phyloP scores from a whole-genome alignment of 2,888 invertebrate genomes.

The Erebia ligea region DNA sequence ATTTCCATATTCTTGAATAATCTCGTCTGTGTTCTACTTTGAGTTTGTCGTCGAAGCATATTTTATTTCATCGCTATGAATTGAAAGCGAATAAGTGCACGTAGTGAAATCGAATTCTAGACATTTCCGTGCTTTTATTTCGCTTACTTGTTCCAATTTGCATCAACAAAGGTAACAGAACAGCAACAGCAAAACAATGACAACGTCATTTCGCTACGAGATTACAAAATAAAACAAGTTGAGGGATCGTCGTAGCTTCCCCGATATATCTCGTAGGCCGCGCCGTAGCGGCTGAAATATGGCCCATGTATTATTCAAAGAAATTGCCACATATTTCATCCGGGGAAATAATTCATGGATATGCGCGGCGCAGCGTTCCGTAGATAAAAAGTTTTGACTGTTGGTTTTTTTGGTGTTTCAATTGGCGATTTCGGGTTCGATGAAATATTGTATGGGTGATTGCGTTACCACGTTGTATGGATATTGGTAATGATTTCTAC shows the following conservation, averaged over 20 bases:
- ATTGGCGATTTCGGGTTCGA: constrained; percentile 21
- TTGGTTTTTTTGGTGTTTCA: constrained; percentile 23
- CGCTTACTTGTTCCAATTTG: not conserved
- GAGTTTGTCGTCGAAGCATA: too few relatives aligned
- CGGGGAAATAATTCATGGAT: constrained; percentile 79
- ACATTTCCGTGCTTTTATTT: not conserved
- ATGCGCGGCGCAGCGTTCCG: constrained; percentile 54
- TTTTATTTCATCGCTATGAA: not conserved
- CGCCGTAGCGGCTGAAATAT: constrained; percentile 75
- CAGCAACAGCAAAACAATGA: constrained; percentile 26
- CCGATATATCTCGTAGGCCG: constrained; percentile 53
- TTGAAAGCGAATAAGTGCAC: too few relatives aligned
- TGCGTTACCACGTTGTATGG: not conserved
- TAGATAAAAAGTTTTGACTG: constrained; percentile 25
- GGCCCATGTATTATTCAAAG: constrained; percentile 85
- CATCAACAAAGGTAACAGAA: constrained; percentile 5
- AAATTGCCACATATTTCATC: constrained; percentile 85
- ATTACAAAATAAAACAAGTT: constrained; percentile 53
- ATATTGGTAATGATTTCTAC: not conserved
- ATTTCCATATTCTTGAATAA: too few relatives aligned
- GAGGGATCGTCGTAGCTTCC: constrained; percentile 57
- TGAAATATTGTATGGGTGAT: constrained; percentile 10
- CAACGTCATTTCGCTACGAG: constrained; percentile 38
- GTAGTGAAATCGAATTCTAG: not conserved
- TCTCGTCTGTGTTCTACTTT: too few relatives aligned